Base-by-base conservation (phyloP, 2,888 invertebrate genomes). In the Cantharis flavilabris region DNA sequence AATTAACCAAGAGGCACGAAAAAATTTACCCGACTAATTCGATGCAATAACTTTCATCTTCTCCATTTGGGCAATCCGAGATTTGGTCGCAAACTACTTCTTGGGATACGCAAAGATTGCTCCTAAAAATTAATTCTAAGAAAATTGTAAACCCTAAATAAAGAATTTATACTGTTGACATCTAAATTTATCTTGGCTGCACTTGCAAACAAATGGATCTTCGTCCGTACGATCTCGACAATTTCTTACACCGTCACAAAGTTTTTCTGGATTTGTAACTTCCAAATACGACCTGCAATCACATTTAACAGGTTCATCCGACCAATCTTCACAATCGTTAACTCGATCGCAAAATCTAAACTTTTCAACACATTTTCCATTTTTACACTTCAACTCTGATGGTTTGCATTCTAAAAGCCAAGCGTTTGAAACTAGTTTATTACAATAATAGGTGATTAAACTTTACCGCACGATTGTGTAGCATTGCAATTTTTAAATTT, bases 221-320 rank as follows among this genome's bases (percentile, higher is more conserved):
- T 96, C 96, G 83, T 96, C 96, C 72, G 92, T 92, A 81, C 93
- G 92, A 84, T 96, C 96, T 80, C 91, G 88, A 84, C 96, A 96
- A 84, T 96, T 93, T 9, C 94, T 89, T 7, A 92, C 89, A 0
- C 95, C 95, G 84, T 96, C 95, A 85, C 96, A 97, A 4, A 96
- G 89, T 81, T 92, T 91, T 0, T 90, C 89, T 0, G 95, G 94
- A 83, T 91, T 90, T 0, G 93, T 92, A n/a, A 93, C 89, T 81
- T 91, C 90, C 74, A 95, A 88, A 84, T 94, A 95, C 28, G 92
- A 90, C 10, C 91, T 91, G 82, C 94, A 95, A 13, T 90, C 91
- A 74, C 93, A 93, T 13, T 88, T 87, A 0, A 86, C 86, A 0
- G 93, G 93, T 84, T 96, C 96, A 84, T 96, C 96, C 4, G 92